Conservation (phyloP, 2,888 invertebrate species). For the Troides oblongomaculatus region DNA sequence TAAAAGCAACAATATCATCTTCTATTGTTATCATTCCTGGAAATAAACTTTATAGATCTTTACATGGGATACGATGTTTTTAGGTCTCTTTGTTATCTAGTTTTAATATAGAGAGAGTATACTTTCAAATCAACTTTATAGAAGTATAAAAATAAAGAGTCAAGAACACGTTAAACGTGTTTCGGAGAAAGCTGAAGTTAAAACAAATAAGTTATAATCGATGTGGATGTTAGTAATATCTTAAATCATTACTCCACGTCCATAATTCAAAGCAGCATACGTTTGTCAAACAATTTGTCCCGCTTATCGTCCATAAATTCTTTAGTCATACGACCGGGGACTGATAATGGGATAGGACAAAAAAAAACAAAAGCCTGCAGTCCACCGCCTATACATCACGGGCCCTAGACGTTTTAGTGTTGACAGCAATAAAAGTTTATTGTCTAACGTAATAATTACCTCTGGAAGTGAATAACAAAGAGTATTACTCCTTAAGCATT, state of each 20-base stretch:
- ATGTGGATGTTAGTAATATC: conserved; percentile 2
- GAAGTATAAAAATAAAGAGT: too few relatives aligned
- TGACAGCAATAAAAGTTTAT: conserved; percentile 31
- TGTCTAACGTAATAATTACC: conserved; percentile 27
- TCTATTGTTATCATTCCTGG: too few relatives aligned
- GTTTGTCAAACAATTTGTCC: conserved; percentile 24
- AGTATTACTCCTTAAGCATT: conserved; percentile 25
- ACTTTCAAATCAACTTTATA: too few relatives aligned
- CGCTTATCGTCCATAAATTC: conserved; percentile 25
- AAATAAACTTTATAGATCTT: too few relatives aligned
- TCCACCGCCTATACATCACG: conserved; percentile 25
- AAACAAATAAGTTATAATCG: too few relatives aligned
- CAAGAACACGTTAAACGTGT: too few relatives aligned
- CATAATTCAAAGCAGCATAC: conserved; percentile 13
- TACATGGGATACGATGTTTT: too few relatives aligned
- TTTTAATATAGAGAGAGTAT: too few relatives aligned
- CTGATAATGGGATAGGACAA: conserved; percentile 12
- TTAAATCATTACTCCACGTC: conserved; percentile 10
- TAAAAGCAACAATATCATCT: too few relatives aligned
- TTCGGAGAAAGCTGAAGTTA: too few relatives aligned
- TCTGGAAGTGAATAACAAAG: conserved; percentile 31
- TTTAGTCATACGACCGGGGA: conserved; percentile 6
- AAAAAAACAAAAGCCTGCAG: conserved; percentile 15
- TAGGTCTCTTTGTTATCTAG: too few relatives aligned
- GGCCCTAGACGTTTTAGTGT: conserved; percentile 23